Conservation (phyloP, 2,888 invertebrate species). For the Meta bourneti region DNA sequence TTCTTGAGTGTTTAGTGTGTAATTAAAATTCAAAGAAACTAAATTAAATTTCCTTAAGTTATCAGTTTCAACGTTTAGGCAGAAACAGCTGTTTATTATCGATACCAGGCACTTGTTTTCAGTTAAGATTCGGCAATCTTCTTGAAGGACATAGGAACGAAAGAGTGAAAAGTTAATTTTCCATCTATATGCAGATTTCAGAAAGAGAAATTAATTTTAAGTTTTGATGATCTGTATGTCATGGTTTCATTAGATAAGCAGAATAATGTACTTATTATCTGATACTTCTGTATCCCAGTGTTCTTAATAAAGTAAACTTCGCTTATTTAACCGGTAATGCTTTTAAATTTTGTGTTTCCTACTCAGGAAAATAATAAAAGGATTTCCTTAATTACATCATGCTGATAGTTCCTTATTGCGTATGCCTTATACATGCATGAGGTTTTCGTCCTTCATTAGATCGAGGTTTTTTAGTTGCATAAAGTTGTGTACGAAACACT, state of each 20-base stretch:
- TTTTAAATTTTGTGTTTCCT: background rate
- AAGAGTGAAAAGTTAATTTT: slow-evolving; percentile 57
- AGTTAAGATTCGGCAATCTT: slow-evolving; percentile 39
- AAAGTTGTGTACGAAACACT: too few relatives aligned
- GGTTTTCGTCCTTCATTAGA: too few relatives aligned
- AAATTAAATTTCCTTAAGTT: slow-evolving; percentile 51
- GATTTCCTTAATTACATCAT: background rate
- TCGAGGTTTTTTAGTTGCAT: too few relatives aligned
- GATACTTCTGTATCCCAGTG: background rate
- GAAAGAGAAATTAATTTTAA: slow-evolving; percentile 56
- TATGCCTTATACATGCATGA: too few relatives aligned
- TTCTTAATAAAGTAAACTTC: background rate
- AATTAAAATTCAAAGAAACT: slow-evolving; percentile 44
- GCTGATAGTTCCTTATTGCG: background rate
- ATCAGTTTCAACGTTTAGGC: slow-evolving; percentile 34
- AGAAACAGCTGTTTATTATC: slow-evolving; percentile 60
- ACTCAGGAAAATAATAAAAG: background rate
- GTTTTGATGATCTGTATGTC: slow-evolving; percentile 57
- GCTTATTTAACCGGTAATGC: background rate
- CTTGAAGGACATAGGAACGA: slow-evolving; percentile 24
- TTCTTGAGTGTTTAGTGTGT: slow-evolving; percentile 20
- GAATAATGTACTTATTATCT: slow-evolving; percentile 33
- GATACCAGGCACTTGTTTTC: slow-evolving; percentile 52
- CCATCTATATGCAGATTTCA: slow-evolving; percentile 66
- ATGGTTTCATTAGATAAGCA: slow-evolving; percentile 49